Percentiles rank a stretch among this genome's conserved stretches.
Conservation (phyloP, 2,888 invertebrate genomes). For the Hydroisotoma schaefferi region DNA sequence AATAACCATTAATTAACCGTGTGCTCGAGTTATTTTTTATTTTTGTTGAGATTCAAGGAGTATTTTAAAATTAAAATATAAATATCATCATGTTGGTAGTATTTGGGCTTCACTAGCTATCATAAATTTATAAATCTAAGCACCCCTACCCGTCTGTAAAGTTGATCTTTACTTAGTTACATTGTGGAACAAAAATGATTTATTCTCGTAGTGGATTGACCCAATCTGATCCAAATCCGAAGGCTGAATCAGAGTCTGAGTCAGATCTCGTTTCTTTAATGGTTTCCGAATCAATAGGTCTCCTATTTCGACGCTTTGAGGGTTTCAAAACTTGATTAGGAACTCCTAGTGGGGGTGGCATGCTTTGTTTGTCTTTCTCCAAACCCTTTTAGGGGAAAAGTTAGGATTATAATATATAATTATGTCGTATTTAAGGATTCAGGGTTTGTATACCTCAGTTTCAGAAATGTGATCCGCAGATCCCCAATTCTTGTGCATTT, state of each 20-base stretch:
- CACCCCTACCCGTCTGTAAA: too few relatives aligned
- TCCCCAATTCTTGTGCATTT: constrained; percentile 76
- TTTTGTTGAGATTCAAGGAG: too few relatives aligned
- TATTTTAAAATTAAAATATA: too few relatives aligned
- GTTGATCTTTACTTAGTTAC: too few relatives aligned
- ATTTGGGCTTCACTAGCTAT: too few relatives aligned
- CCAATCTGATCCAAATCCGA: constrained; percentile 78
- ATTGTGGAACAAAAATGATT: too few relatives aligned
- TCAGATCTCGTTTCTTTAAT: constrained; percentile 54
- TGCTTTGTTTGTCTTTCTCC: constrained; percentile 57
- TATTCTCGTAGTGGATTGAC: constrained; percentile 50
- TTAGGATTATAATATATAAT: background rate
- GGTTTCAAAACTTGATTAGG: constrained; percentile 22
- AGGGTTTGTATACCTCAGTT: constrained; percentile 33
- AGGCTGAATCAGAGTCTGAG: constrained; percentile 83
- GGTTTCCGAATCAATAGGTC: constrained; percentile 24
- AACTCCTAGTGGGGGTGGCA: constrained; percentile 64
- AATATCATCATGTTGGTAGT: too few relatives aligned
- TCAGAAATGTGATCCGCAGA: constrained; percentile 76
- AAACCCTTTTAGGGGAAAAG: background rate
- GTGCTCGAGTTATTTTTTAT: too few relatives aligned
- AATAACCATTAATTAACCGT: too few relatives aligned
- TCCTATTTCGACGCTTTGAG: constrained; percentile 23
- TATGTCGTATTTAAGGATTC: too few relatives aligned
- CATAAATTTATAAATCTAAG: too few relatives aligned